A percentile compares a stretch with the other conserved stretches of the same genome.
Conservation (phyloP, 2,888 invertebrate genomes). For the Cataglyphis cursor region DNA sequence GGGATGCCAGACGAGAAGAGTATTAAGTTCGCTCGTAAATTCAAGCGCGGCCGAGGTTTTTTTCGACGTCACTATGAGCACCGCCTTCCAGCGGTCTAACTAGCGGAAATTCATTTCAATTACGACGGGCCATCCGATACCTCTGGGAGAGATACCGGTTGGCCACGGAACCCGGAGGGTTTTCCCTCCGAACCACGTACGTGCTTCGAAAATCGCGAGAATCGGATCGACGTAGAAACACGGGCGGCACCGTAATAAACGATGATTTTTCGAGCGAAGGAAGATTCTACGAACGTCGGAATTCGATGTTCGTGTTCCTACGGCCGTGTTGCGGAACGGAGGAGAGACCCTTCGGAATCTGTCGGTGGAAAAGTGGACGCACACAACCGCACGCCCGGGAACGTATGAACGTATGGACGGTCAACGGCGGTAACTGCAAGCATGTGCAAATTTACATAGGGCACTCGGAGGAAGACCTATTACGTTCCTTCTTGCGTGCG, state of each 20-base stretch:
- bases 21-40: slow-evolving; percentile 51
- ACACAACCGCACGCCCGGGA: slow-evolving; percentile 57
- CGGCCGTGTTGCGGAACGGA: slow-evolving; percentile 18
- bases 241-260: slow-evolving; percentile 16
- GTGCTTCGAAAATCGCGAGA: slow-evolving; percentile 32
- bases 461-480: slow-evolving; percentile 73
- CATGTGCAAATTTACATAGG: slow-evolving; percentile 77
- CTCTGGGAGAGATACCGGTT: slow-evolving; percentile 26
- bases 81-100: slow-evolving; percentile 26
- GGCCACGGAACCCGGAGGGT: background rate
- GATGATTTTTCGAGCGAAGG: slow-evolving; percentile 18
- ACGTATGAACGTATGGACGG: slow-evolving; percentile 64
- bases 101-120: slow-evolving; percentile 50
- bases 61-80: slow-evolving; percentile 37
- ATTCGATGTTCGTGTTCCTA: slow-evolving; percentile 57
- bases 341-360: slow-evolving; percentile 64
- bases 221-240: slow-evolving; percentile 9
- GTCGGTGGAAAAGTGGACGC: slow-evolving; percentile 60
- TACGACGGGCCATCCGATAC: slow-evolving; percentile 20
- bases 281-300: slow-evolving; percentile 21
- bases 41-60: slow-evolving; percentile 17
- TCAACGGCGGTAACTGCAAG: slow-evolving; percentile 67
- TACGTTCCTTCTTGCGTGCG: slow-evolving; percentile 69
- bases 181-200: slow-evolving; percentile 15
- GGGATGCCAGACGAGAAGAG: slow-evolving; percentile 18